phyloP scores from a whole-genome alignment of 2,888 invertebrate genomes.

The Sericinus montela region DNA sequence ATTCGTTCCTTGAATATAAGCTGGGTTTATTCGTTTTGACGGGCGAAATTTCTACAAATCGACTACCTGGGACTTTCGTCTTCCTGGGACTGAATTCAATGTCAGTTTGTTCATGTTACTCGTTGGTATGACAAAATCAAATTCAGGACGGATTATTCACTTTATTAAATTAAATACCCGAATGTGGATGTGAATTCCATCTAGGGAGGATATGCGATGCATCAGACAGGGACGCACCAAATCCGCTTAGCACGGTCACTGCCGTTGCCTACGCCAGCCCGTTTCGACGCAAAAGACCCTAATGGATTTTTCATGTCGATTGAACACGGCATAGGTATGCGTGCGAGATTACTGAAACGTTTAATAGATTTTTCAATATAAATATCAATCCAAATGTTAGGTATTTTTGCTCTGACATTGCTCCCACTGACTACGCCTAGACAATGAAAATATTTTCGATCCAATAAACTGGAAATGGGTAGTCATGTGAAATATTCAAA shows the following conservation, averaged over 20 bases:
- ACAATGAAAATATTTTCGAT: conserved; percentile 2
- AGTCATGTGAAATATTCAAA: neutral
- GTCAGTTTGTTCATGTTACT: too few relatives aligned
- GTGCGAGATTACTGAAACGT: conserved; percentile 48
- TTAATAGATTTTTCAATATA: conserved; percentile 27
- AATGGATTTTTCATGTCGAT: conserved; percentile 76
- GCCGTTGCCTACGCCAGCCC: conserved; percentile 53
- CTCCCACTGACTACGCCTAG: neutral
- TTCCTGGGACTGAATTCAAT: too few relatives aligned
- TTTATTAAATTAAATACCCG: neutral
- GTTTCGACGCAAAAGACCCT: conserved; percentile 51
- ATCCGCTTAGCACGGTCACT: conserved; percentile 76
- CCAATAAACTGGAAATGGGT: neutral
- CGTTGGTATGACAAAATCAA: too few relatives aligned
- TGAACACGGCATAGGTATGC: conserved; percentile 55
- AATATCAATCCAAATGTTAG: conserved; percentile 6
- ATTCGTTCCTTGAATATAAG: too few relatives aligned
- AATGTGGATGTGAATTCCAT: conserved; percentile 5
- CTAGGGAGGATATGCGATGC: conserved; percentile 8
- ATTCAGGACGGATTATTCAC: neutral
- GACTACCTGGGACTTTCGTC: too few relatives aligned
- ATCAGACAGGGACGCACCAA: conserved; percentile 49
- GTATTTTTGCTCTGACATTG: conserved; percentile 1
- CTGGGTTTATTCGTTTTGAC: too few relatives aligned
- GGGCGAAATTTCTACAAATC: too few relatives aligned